phyloP scores from a whole-genome alignment of 2,888 invertebrate genomes.

The Nomada flava region DNA sequence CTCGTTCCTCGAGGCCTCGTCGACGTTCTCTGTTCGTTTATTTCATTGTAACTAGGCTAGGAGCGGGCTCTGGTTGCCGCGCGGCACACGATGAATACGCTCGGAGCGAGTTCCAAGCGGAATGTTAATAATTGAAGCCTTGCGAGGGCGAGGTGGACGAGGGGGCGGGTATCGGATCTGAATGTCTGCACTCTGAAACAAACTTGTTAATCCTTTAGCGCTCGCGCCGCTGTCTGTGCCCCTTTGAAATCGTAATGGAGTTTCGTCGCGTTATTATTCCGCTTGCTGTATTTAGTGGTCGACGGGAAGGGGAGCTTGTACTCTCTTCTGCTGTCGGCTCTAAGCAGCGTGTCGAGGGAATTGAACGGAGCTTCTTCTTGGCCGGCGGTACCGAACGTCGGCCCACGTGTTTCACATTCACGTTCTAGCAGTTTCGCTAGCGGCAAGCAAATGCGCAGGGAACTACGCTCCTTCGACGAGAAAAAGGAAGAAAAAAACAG shows the following conservation, averaged over 20 bases:
- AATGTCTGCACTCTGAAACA: constrained; percentile 34
- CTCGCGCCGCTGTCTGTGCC: constrained; percentile 39
- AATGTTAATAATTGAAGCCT: constrained; percentile 53
- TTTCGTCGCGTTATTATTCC: constrained; percentile 31
- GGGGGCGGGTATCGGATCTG: constrained; percentile 19
- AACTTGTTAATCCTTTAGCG: constrained; percentile 52
- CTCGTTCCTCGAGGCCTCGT: not conserved
- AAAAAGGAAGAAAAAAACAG: no score
- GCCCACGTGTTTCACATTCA: no score
- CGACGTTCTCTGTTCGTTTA: constrained; percentile 14
- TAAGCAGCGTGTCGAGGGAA: constrained; percentile 19
- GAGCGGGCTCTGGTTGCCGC: not conserved
- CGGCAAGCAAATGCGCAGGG: no score
- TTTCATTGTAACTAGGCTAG: constrained; percentile 21
- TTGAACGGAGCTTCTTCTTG: constrained; percentile 3
- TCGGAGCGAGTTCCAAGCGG: constrained; percentile 21
- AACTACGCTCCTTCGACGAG: no score
- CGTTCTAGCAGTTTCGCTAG: no score
- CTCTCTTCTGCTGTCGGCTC: not conserved
- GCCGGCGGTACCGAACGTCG: no score
- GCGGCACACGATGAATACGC: constrained; percentile 33
- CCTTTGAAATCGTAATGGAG: constrained; percentile 38
- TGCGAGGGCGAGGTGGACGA: not conserved
- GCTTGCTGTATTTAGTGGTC: constrained; percentile 14
- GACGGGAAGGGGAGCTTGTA: not conserved